Evolutionary conservation across 2,888 invertebrate genomes (phyloP), one percentile per base, ranked within the genome.

Genomic region (Hydraecia micacea): DNA sequence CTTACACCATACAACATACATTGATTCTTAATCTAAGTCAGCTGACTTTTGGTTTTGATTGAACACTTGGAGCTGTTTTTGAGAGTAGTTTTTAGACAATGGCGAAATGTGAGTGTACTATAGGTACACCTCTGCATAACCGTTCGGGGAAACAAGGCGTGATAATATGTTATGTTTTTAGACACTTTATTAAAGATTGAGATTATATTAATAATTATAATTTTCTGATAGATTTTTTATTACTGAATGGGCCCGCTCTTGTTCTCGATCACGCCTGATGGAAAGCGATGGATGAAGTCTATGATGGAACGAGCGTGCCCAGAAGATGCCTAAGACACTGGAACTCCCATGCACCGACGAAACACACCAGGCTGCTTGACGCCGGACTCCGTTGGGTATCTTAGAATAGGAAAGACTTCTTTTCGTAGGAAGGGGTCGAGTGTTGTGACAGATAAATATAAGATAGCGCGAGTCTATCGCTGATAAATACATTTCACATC

Each of bases 21-120:
- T 88, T 83, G 87, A 81, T 89, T 90, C 86, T 88, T 88, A 88
- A 90, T 90, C 89, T 66, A 52, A 75, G 15, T 82, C 74, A 81
- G 76, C 77, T 79, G 77, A 81, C 73, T 87, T 86, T 85, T 78
- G 0, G 62, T 86, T 87, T 86, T 82, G 63, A 83, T 84, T 81
- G 42, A 39, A 75, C 60, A 68, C 32, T 80, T 66, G n/a, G 3
- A 25, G 0, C 36, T 42, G 2, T 39, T 15, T 73, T 62, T 58
- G 0, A 52, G 0, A 63, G 49, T 63, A 32, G 11, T 60, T 28
- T 49, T 46, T 6, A 32, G 0, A 36, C 7, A 8, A 0, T 8
- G 55, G 3, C 9, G 55, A 55, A 55, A 55, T 25, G 0, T 65
- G 13, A 0, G 6, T 6, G n/a, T 55, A 25, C 25, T 25, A 7